These are phyloP conservation scores for Drosophila rellima DNA, from an alignment of 2,888 invertebrate genomes.

Conservation along the genomic window DNA sequence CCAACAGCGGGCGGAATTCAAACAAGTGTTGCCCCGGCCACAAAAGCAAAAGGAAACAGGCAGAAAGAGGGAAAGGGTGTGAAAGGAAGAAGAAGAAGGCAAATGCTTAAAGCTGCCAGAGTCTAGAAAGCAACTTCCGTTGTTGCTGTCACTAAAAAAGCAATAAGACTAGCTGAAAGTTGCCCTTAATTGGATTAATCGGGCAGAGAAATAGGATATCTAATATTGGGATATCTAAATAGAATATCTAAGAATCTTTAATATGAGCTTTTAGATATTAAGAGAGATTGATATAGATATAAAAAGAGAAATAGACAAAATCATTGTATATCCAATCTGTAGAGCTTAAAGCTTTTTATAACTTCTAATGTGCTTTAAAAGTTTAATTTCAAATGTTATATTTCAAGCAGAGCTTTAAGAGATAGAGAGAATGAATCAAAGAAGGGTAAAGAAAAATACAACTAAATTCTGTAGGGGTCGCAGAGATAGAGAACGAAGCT, in stretches of 20 bases:
- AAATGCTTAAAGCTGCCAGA: constrained; percentile 38
- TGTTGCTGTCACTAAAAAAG: not conserved
- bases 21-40: constrained; percentile 61
- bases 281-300: not conserved
- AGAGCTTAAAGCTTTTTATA: not conserved
- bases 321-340: not conserved
- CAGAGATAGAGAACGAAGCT: too few relatives aligned
- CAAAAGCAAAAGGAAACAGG: constrained; percentile 5
- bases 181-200: not conserved
- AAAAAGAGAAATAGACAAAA: not conserved
- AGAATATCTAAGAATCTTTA: too few relatives aligned
- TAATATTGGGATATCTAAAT: too few relatives aligned
- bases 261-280: not conserved
- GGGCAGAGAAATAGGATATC: not conserved
- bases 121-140: constrained; percentile 20
- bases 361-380: not conserved
- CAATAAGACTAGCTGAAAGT: constrained; percentile 9
- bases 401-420: not conserved
- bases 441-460: not conserved
- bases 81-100: constrained; percentile 1
- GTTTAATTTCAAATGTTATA: not conserved
- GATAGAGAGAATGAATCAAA: not conserved
- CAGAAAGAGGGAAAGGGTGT: not conserved
- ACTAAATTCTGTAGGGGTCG: too few relatives aligned
- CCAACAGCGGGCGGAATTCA: constrained; percentile 39